These are phyloP conservation scores for Sepioteuthis lessoniana DNA, from an alignment of 2,888 invertebrate genomes.

Conservation along the genomic window DNA sequence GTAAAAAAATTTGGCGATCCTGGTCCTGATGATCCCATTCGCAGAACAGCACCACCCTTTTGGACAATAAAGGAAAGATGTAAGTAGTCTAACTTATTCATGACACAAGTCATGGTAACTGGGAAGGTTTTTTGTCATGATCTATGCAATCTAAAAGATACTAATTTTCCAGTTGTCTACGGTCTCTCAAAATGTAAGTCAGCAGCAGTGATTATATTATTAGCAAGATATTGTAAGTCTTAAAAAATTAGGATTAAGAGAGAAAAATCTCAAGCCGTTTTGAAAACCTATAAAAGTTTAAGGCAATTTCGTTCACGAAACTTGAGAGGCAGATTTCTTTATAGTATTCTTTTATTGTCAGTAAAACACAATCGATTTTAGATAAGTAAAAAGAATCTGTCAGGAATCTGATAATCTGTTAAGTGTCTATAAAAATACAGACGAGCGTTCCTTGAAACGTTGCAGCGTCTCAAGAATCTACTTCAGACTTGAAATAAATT, in stretches of 20 bases:
- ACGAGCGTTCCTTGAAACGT: background rate
- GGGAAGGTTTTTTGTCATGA: too few species aligned
- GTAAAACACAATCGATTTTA: background rate
- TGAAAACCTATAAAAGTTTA: background rate
- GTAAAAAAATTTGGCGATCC: too few species aligned
- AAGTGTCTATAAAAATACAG: background rate
- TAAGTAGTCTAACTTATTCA: too few species aligned
- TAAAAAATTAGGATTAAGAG: background rate
- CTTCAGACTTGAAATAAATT: background rate
- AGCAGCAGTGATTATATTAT: too few species aligned
- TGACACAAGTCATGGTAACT: too few species aligned
- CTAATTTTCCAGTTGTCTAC: too few species aligned
- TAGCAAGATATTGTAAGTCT: too few species aligned
- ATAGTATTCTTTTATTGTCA: background rate
- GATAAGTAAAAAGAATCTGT: background rate
- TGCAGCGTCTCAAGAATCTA: background rate
- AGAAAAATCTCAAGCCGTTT: background rate
- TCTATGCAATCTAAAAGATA: too few species aligned
- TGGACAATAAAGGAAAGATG: too few species aligned
- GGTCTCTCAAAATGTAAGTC: too few species aligned
- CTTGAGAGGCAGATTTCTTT: background rate
- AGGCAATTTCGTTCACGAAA: background rate
- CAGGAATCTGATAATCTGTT: background rate
- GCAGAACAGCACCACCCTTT: too few species aligned
- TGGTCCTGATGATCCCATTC: too few species aligned